Base-by-base conservation (phyloP, 2,888 invertebrate genomes). In the Poecilobothrus nobilitatus region DNA sequence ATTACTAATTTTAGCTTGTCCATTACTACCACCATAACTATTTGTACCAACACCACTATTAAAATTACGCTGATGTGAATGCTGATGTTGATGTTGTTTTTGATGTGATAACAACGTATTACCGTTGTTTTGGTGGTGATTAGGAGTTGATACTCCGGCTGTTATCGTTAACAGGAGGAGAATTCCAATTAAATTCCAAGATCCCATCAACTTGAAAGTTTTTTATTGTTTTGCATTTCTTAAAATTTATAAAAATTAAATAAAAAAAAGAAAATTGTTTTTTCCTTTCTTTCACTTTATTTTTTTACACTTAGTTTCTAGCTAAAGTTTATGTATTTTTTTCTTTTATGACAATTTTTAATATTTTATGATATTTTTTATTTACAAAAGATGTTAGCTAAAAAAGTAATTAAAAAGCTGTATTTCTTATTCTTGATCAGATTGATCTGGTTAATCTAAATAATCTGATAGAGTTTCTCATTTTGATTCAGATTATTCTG, bases 131-230 rank as follows among this genome's bases (percentile, higher is more conserved):
- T 68, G 68, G 70, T 70, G 67, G 68, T 69, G 73, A 80, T 78
- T 74, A 78, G 78, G 70, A 73, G 78, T 80, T 79, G 81, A 80
- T 78, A 81, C 80, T 79, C 81, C 81, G 79, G 78, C 78, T 75
- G 79, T 80, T 76, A 80, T 79, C 75, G 78, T 77, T 72, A 81
- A 79, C 80, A 82, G 77, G 74, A 81, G 79, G 78, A 81, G 82
- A 80, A 79, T 80, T 76, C 81, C 80, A 78, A 82, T 79, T 78
- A 80, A 74, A 76, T 76, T 78, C 80, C 81, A 79, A 76, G 78
- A 78, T 79, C 80, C 80, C 81, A 81, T 81, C 81, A 81, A 79
- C 81, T 81, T 77, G 76, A 75, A 74, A 75, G 74, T 75, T 74
- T 75, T 72, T 69, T 74, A 71, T 71, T 72, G 69, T 73, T 73